phyloP scores from a whole-genome alignment of 2,797 vertebrate species.

The Diplodus sargus region DNA sequence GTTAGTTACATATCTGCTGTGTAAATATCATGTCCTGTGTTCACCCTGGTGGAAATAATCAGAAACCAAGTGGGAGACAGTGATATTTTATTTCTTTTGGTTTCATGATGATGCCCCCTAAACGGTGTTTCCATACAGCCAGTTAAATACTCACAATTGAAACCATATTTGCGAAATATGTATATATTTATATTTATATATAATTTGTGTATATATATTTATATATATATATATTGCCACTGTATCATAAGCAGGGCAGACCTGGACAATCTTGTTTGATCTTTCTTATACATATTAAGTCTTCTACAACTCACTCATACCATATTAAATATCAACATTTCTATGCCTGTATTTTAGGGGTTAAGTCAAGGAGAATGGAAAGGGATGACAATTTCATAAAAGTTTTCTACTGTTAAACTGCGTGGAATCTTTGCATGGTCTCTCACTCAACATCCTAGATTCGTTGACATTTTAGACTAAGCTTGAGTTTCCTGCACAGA shows the following conservation, averaged over 20 bases:
- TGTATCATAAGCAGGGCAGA: neutral
- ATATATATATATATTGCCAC: no score
- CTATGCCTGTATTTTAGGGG: neutral
- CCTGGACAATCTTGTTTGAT: no score
- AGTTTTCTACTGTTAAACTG: no score
- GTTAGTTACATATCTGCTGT: neutral
- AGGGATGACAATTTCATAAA: neutral
- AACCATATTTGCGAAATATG: neutral
- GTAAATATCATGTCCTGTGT: neutral
- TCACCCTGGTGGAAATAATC: neutral
- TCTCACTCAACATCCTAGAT: conserved; percentile 2
- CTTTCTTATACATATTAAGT: no score
- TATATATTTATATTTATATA: no score
- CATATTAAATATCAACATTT: neutral
- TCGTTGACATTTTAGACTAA: neutral
- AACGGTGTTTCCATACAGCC: neutral
- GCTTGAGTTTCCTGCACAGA: neutral
- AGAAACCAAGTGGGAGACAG: neutral
- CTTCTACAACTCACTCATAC: no score
- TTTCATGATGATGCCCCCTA: neutral
- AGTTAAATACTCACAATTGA: neutral
- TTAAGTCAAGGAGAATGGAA: neutral
- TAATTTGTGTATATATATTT: no score
- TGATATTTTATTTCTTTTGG: neutral
- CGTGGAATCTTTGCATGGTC: neutral